Evolutionary conservation across 2,888 invertebrate species (phyloP), one percentile per base, ranked within the genome.

Genomic region (Pollenia angustigena): DNA sequence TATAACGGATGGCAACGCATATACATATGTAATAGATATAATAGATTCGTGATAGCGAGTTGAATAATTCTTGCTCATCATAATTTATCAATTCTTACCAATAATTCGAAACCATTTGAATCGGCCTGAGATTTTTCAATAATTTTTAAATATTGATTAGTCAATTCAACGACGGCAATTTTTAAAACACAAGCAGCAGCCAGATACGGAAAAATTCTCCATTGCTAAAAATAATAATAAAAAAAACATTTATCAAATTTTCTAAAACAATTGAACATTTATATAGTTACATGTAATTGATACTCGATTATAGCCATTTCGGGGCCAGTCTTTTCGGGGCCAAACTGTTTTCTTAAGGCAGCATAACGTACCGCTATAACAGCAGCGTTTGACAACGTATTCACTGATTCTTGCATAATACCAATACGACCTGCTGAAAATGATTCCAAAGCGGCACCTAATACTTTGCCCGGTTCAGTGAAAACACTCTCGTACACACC

Each of bases 401-500:
- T 93, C 6, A 92, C 93, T 76, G 94, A 88, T 84, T 93, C 93
- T 86, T 93, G 93, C 89, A 95, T 95, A 84, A 97, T 97, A 9
- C 96, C 96, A 69, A 97, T 95, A 74, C 97, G 95, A 88, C 98
- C 98, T 72, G 97, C 96, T 0, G 98, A 98, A 89, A 98, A 94
- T 89, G 97, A 97, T 90, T 98, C 98, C 60, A 98, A 94, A 0
- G 97, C 97, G 0, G 97, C 97, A 0, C 97, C 98, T 88, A 98
- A 95, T 90, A 98, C 96, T 91, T 96, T 96, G 54, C 96, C 97
- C 0, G 98, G 97, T 90, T 98, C 98, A 64, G 97, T 96, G 93
- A 97, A 97, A n/a, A 97, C 96, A 89, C 97, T 97, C 89, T 97
- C 96, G 92, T 98, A 99, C 87, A 95, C 95, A 0, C 99, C 99